Evolutionary conservation across 1,140 invertebrate species (phyloP).

Genomic region (Leptoteleia sp.): DNA sequence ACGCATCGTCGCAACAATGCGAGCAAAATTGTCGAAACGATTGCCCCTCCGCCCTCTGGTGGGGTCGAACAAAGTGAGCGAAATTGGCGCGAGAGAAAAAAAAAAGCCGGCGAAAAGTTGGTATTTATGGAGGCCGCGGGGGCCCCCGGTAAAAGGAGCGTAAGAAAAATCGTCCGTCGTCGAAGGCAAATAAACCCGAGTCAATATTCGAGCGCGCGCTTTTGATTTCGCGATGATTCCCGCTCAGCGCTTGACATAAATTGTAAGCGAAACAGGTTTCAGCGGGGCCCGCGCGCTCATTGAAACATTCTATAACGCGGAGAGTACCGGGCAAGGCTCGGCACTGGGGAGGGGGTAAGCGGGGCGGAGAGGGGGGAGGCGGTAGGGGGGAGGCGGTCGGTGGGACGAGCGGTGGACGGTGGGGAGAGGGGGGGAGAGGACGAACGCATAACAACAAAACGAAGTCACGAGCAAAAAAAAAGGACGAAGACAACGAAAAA

Average conservation of each 20-base stretch:
- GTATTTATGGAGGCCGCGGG: conserved; percentile 48
- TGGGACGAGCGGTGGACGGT: background rate
- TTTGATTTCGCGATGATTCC: too few relatives aligned
- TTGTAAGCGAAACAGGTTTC: conserved; percentile 65
- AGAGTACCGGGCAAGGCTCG: too few relatives aligned
- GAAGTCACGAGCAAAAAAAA: conserved; percentile 61
- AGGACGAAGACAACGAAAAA: conserved; percentile 49
- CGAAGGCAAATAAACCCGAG: conserved; percentile 64
- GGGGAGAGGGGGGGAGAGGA: conserved; percentile 2
- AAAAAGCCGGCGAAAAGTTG: conserved; percentile 55
- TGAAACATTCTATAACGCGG: conserved; percentile 63
- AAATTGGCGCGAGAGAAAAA: conserved; percentile 47
- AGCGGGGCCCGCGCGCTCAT: conserved; percentile 55
- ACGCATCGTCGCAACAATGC: background rate
- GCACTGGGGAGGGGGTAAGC: too few relatives aligned
- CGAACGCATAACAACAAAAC: conserved; percentile 17
- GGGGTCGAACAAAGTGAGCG: conserved; percentile 42
- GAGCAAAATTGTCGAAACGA: conserved; percentile 1
- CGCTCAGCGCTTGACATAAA: too few relatives aligned
- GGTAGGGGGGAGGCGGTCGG: background rate
- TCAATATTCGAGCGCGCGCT: conserved; percentile 61
- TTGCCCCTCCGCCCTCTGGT: too few relatives aligned
- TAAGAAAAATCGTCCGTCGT: conserved; percentile 57
- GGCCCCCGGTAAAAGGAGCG: conserved; percentile 54
- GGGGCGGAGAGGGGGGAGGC: too few relatives aligned